These are phyloP conservation scores for Latrodectus elegans DNA, from an alignment of 2,888 invertebrate genomes.

Conservation along the genomic window DNA sequence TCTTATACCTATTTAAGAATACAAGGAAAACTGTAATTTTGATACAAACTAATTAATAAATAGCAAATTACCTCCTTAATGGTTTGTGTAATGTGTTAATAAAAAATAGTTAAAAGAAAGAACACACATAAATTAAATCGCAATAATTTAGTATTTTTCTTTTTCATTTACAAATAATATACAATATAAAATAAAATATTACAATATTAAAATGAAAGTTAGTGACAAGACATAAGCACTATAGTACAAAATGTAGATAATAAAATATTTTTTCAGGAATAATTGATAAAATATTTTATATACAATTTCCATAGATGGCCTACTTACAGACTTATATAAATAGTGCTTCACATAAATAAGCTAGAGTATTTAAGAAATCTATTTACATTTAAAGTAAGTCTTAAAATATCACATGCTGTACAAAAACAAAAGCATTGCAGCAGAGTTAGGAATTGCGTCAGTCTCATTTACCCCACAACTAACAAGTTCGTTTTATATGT, in stretches of 20 bases:
- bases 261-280: not conserved
- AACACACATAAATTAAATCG: too few species aligned
- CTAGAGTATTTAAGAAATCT: constrained; percentile 15
- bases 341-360: not conserved
- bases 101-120: too few species aligned
- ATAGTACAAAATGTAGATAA: not conserved
- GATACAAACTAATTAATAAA: too few species aligned
- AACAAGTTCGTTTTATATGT: not conserved
- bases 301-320: not conserved
- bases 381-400: constrained; percentile 12
- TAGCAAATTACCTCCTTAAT: too few species aligned
- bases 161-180: not conserved
- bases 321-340: not conserved
- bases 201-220: not conserved
- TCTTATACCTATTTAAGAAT: too few species aligned
- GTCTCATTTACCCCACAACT: not conserved
- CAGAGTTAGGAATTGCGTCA: constrained; percentile 19
- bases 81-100: too few species aligned
- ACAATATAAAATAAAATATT: not conserved
- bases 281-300: constrained; percentile 3
- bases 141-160: too few species aligned
- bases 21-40: too few species aligned
- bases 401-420: constrained; percentile 52
- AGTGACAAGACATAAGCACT: constrained; percentile 3
- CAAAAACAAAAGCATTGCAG: constrained; percentile 31